Base-by-base conservation (phyloP, 2,888 invertebrate species). In the Amphipoea lucens region DNA sequence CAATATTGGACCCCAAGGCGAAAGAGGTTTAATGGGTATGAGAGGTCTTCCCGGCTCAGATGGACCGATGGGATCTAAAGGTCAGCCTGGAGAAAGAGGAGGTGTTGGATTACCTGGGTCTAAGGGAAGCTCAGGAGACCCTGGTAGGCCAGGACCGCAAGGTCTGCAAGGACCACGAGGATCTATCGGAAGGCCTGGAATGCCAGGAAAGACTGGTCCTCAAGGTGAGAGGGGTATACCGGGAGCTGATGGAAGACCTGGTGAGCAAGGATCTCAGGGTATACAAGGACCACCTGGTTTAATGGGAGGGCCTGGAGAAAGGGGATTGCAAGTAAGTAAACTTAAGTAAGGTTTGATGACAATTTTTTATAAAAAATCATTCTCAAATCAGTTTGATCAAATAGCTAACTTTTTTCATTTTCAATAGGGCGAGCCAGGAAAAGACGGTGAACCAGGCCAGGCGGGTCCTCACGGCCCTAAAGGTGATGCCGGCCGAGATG, bases 241-340 rank as follows among this genome's bases (percentile, higher is more conserved):
- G 69, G 99, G 99, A 17, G 98, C 98, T 78, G 99, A 99, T 94
- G 99, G 99, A 11, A 98, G 98, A 92, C 97, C 98, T 23, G 99
- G 99, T 45, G 98, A 98, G 91, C 98, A 98, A 90, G 99, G 99
- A 67, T 96, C 97, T 23, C 98, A 98, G 92, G 99, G 99, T 29
- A 95, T 98, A 40, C 98, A 98, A 95, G 99, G 99, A 57, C 95
- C 98, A 36, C 98, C 98, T 69, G 98, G 98, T 70, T 97, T 98
- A 4, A 97, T 98, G 90, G 98, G 99, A 71, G 97, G 97, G 40
- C 97, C 98, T n/a, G 98, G 99, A 83, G 98, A 98, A 90, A 97
- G 98, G 92, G 98, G 98, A 87, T 96, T 98, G 88, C 97, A 97
- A 87, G 98, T 98, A 95, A 95, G 94, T 68, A 42, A 75, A 75